A percentile compares a stretch with the other conserved stretches of the same genome.
Evolutionary conservation across 1,140 invertebrate species (phyloP).

Genomic region (Drosophila burlai): DNA sequence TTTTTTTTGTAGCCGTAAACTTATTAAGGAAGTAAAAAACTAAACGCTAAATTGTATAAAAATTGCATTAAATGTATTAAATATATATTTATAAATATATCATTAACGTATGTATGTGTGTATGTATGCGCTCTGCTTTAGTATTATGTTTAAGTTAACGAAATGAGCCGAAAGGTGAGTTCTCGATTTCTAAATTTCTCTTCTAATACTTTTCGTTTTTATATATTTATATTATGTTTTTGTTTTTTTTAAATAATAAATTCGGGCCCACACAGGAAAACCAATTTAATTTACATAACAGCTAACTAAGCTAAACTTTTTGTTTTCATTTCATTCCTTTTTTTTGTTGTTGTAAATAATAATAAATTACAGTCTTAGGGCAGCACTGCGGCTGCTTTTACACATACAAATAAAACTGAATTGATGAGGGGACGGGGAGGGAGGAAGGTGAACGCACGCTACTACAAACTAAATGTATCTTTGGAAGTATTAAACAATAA

Average conservation of each 20-base stretch:
- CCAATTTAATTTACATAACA: conserved; percentile 46
- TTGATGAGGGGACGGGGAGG: conserved; percentile 25
- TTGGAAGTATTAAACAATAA: conserved; percentile 81
- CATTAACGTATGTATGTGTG: conserved; percentile 32
- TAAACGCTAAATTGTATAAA: conserved; percentile 56
- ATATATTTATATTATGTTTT: conserved; percentile 15
- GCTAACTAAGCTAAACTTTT: conserved; percentile 40
- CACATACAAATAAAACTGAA: conserved; percentile 51
- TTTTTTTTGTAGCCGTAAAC: conserved; percentile 55
- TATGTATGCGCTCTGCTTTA: conserved; percentile 36
- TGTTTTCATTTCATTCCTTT: conserved; percentile 20
- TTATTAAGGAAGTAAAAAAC: conserved; percentile 81
- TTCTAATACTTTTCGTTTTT: conserved; percentile 55
- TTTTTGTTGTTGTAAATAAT: conserved; percentile 54
- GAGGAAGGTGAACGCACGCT: conserved; percentile 56
- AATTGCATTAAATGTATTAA: conserved; percentile 68
- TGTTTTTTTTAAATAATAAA: conserved; percentile 21
- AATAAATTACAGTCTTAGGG: conserved; percentile 80
- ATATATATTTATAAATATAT: conserved; percentile 55
- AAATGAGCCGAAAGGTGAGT: conserved; percentile 50
- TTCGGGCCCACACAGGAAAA: conserved; percentile 42
- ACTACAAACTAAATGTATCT: conserved; percentile 78
- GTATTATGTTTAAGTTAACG: conserved; percentile 53
- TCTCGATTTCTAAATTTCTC: conserved; percentile 28
- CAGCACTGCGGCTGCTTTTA: conserved; percentile 52